phyloP scores from a whole-genome alignment of 2,113 vertebrate genomes.

The Labeo rohita region DNA sequence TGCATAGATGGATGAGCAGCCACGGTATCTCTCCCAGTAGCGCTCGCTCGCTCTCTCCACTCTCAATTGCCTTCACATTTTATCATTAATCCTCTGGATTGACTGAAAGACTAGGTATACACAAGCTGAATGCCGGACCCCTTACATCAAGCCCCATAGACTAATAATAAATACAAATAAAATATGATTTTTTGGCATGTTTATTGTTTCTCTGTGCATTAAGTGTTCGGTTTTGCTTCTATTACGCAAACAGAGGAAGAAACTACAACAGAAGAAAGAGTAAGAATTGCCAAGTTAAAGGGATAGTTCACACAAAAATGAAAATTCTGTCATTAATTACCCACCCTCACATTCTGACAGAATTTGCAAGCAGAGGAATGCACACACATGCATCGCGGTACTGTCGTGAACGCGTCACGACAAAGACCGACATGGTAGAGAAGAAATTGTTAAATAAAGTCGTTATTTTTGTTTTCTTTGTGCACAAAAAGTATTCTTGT shows the following conservation, averaged over 20 bases:
- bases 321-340: no score
- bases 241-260: not conserved
- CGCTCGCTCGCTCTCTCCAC: not conserved
- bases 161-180: slow-evolving; percentile 6
- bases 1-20: slow-evolving; percentile 44
- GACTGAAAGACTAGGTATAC: slow-evolving; percentile 20
- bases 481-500: no score
- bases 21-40: slow-evolving; percentile 22
- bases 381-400: no score
- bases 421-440: no score
- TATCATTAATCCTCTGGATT: slow-evolving; percentile 39
- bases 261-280: not conserved
- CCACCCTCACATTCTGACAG: no score
- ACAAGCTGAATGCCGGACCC: not conserved
- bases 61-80: slow-evolving; percentile 19
- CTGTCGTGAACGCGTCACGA: no score
- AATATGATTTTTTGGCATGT: not conserved
- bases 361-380: no score
- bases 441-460: no score
- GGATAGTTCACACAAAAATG: no score
- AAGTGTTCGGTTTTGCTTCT: not conserved
- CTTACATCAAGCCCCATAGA: not conserved
- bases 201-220: not conserved
- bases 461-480: no score
- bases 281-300: not conserved